Conservation (phyloP, 1,140 invertebrate species). For the Bombus balteatus region DNA sequence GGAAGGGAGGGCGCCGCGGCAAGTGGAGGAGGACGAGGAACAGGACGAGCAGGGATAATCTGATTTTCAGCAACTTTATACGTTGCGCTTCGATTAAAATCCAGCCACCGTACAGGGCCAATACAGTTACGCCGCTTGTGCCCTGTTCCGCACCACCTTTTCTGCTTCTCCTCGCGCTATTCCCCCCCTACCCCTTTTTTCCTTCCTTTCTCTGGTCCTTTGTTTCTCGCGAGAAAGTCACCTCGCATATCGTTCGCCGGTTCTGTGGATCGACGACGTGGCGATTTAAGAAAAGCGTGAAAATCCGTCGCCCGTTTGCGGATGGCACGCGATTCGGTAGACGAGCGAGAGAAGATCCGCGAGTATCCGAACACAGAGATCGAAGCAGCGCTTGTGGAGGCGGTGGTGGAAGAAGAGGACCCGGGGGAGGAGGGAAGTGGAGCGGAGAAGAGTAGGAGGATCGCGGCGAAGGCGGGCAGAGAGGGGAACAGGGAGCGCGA, state of each 20-base stretch:
- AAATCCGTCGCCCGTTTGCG: too few species aligned
- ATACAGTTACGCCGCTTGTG: slow-evolving; percentile 74
- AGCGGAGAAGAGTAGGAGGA: neutral
- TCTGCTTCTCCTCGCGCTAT: neutral
- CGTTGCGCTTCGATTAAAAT: slow-evolving; percentile 81
- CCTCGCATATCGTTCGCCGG: too few species aligned
- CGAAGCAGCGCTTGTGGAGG: neutral
- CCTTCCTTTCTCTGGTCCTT: too few species aligned
- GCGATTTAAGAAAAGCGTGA: too few species aligned
- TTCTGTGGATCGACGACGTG: too few species aligned
- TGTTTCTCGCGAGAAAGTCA: neutral
- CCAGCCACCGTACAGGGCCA: slow-evolving; percentile 77
- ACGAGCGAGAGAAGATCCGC: neutral
- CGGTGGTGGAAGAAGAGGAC: too few species aligned
- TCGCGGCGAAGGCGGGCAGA: neutral
- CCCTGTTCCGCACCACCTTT: slow-evolving; percentile 1
- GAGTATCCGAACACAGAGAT: neutral
- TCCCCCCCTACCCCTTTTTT: too few species aligned
- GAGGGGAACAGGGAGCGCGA: neutral
- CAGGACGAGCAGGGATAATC: slow-evolving; percentile 75
- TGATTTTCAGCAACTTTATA: slow-evolving; percentile 82
- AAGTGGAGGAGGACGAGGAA: slow-evolving; percentile 48
- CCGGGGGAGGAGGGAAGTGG: neutral
- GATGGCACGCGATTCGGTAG: too few species aligned
- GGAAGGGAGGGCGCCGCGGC: slow-evolving; percentile 26